Base-by-base conservation (phyloP, 2,888 invertebrate species). In the Netelia melanura region DNA sequence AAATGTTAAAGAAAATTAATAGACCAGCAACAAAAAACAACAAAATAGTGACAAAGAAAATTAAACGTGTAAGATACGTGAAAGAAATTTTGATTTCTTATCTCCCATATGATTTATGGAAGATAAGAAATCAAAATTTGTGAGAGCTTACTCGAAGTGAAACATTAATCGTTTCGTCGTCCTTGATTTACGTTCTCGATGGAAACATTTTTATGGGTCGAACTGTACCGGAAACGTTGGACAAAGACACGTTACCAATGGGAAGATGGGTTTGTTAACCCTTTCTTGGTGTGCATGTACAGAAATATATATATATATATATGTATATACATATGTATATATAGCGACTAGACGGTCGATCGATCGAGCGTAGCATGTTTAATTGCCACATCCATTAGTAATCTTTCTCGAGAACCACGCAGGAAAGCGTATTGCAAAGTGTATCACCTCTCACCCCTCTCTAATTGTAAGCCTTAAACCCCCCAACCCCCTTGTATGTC, bases 241-340 rank as follows among this genome's bases (percentile, higher is more conserved):
- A 72, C 67, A 68, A 71, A 80, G 70, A 17, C 17, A 62, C 52
- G 72, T 74, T 25, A 38, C 62, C 65, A 78, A 70, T 80, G 84
- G 30, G 72, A 85, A 84, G 85, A 86, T 85, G 90, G 79, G 89
- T 89, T 90, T 90, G 87, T 88, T 90, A 87, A 89, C 90, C 89
- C 87, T 83, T 52, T 68, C 44, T 25, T 44, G 30, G 65, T 78
- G 86, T 87, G 87, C 87, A 88, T 88, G 86, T 81, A 86, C 87
- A 79, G 54, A 11, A 81, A 88, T 78, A 85, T 21, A 61, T 61
- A 74, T 77, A 82, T 82, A 82, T 65, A 81, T 68, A 75, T 82
- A 82, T 65, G 79, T 68, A 75, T 0, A 65, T 71, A 71, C 58
- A 84, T 23, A 68, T 64, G 21, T 75, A 78, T 72, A 64, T 83